Percentiles rank a stretch among this genome's conserved stretches.
phyloP scores from a whole-genome alignment of 1,140 invertebrate species.

The Homalodisca vitripennis region DNA sequence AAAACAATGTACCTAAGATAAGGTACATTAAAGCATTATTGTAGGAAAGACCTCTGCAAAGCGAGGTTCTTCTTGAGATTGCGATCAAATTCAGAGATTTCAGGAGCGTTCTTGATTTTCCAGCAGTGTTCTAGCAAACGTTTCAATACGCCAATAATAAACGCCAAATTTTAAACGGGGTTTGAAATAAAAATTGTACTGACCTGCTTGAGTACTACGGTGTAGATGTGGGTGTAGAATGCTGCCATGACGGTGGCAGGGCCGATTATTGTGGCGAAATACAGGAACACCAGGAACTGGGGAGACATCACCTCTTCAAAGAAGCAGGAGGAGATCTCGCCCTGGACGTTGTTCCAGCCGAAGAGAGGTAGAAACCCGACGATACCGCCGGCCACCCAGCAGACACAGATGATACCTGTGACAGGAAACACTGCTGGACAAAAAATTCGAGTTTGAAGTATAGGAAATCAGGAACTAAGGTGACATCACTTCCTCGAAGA shows the following conservation, averaged over 20 bases:
- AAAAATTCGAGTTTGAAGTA: too few relatives aligned
- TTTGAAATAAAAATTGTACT: too few relatives aligned
- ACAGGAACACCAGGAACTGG: constrained; percentile 83
- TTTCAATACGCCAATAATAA: too few relatives aligned
- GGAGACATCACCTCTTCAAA: constrained; percentile 87
- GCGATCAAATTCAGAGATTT: too few relatives aligned
- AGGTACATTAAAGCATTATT: too few relatives aligned
- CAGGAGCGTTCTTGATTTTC: too few relatives aligned
- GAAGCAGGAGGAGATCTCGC: constrained; percentile 61
- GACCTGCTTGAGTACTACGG: constrained; percentile 85
- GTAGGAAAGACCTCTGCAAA: too few relatives aligned
- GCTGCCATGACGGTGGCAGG: constrained; percentile 78
- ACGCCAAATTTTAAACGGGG: too few relatives aligned
- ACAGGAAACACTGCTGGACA: constrained; percentile 45
- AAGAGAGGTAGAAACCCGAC: constrained; percentile 82
- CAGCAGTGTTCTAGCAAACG: too few relatives aligned
- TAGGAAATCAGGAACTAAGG: constrained; percentile 85
- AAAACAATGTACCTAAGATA: too few relatives aligned
- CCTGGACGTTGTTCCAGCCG: constrained; percentile 73
- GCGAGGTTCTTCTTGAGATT: too few relatives aligned
- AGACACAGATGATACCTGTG: constrained; percentile 79
- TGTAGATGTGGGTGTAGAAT: constrained; percentile 86
- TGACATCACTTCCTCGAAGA: constrained; percentile 84
- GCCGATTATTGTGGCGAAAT: constrained; percentile 84
- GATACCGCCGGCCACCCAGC: constrained; percentile 77